These are phyloP conservation scores for Gryllus longicercus DNA, from an alignment of 2,888 invertebrate species.

Conservation along the genomic window DNA sequence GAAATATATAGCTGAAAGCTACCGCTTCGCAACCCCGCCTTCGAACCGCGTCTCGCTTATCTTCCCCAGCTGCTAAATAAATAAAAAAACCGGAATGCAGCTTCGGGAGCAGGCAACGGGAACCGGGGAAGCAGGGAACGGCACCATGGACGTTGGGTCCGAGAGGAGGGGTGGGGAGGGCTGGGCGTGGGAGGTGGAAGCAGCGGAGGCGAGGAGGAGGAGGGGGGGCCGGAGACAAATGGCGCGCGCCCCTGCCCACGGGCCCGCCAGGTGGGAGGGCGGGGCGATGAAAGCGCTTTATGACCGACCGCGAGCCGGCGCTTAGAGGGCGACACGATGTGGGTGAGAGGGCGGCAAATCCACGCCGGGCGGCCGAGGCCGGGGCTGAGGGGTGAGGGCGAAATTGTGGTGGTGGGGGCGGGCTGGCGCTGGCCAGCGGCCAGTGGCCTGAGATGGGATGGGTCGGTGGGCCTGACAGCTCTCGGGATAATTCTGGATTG, in stretches of 20 bases:
- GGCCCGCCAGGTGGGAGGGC: neutral
- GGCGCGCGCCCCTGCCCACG: neutral
- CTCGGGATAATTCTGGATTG: constrained; percentile 6
- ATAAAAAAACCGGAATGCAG: too few species aligned
- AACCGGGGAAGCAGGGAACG: neutral
- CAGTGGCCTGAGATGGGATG: neutral
- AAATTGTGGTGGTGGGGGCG: neutral
- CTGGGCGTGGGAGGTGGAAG: too few species aligned
- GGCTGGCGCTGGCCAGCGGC: neutral
- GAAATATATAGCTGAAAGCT: too few species aligned
- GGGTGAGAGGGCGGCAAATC: neutral
- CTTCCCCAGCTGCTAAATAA: too few species aligned
- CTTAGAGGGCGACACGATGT: neutral
- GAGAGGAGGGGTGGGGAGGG: too few species aligned
- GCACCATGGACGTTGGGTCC: too few species aligned
- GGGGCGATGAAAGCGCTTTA: constrained; percentile 4
- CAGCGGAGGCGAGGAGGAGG: too few species aligned
- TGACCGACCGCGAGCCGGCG: neutral
- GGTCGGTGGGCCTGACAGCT: neutral
- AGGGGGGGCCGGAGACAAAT: neutral
- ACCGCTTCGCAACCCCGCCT: too few species aligned
- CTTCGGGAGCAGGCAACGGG: neutral
- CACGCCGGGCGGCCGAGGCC: neutral
- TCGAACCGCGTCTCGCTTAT: too few species aligned
- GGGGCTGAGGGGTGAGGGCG: neutral